Evolutionary conservation across 2,888 invertebrate genomes (phyloP).

Genomic region (Margaritifera margaritifera): DNA sequence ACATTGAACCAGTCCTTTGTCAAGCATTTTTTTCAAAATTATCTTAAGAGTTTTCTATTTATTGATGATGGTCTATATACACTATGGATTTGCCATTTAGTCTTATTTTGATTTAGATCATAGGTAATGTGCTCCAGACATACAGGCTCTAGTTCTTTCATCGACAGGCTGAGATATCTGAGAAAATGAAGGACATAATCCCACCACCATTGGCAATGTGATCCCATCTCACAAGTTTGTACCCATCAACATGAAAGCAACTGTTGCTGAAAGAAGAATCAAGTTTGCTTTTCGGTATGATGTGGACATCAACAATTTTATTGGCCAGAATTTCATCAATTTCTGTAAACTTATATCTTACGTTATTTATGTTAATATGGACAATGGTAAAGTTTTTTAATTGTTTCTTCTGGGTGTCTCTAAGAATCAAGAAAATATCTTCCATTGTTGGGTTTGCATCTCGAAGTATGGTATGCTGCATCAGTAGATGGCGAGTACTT

Average conservation of each 20-base stretch:
- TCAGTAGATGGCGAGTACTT: no score
- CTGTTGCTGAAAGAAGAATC: neutral
- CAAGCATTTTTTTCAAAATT: neutral
- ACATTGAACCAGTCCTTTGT: slow-evolving; percentile 4
- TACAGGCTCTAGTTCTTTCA: neutral
- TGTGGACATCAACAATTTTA: neutral
- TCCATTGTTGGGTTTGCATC: no score
- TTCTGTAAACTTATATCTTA: slow-evolving; percentile 3
- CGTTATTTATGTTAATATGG: slow-evolving; percentile 6
- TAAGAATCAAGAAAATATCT: no score
- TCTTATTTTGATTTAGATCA: slow-evolving; percentile 1
- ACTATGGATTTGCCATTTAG: slow-evolving; percentile 1
- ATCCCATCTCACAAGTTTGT: neutral
- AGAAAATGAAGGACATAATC: neutral
- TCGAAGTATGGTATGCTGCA: no score
- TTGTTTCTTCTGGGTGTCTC: no score
- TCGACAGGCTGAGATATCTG: slow-evolving; percentile 2
- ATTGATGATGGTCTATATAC: slow-evolving; percentile 1
- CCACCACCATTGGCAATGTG: neutral
- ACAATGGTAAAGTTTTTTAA: no score
- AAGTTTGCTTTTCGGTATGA: neutral
- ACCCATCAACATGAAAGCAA: neutral
- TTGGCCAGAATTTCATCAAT: slow-evolving; percentile 1
- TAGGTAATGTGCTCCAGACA: slow-evolving; percentile 4
- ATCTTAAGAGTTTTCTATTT: neutral